A percentile compares a stretch with the other conserved stretches of the same genome.
Conservation (phyloP, 1,140 invertebrate species). For the Caenorhabditis inopinata region DNA sequence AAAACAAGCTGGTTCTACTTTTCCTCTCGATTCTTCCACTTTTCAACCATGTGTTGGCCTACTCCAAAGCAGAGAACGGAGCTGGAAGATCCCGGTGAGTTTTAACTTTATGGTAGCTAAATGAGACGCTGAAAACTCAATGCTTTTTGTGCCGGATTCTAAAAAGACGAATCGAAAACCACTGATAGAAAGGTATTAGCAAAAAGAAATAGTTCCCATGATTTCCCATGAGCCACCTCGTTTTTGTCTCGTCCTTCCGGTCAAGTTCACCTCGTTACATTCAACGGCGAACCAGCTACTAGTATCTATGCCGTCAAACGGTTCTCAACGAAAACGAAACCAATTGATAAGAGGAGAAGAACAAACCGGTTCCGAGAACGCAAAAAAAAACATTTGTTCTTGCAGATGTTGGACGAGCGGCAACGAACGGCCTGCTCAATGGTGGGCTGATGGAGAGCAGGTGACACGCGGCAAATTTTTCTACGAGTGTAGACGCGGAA, state of each 20-base stretch:
- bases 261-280: neutral
- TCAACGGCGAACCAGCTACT: neutral
- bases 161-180: too few species aligned
- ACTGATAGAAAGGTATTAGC: too few species aligned
- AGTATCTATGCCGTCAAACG: neutral
- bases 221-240: too few species aligned
- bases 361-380: neutral
- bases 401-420: slow-evolving; percentile 49
- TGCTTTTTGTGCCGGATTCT: too few species aligned
- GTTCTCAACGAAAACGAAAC: neutral
- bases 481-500: slow-evolving; percentile 47
- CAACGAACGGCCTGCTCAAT: slow-evolving; percentile 43
- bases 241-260: too few species aligned
- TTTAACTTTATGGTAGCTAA: too few species aligned
- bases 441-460: slow-evolving; percentile 51
- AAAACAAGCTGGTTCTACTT: neutral
- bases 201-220: too few species aligned
- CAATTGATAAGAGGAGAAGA: neutral
- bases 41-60: neutral
- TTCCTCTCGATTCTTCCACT: neutral
- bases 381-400: neutral
- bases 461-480: slow-evolving; percentile 43
- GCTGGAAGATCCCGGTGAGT: neutral
- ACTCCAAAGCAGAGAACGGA: too few species aligned
- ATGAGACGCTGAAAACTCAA: too few species aligned